Evolutionary conservation across 2,113 vertebrate species (phyloP).

Genomic region (Erpornis zantholeuca): DNA sequence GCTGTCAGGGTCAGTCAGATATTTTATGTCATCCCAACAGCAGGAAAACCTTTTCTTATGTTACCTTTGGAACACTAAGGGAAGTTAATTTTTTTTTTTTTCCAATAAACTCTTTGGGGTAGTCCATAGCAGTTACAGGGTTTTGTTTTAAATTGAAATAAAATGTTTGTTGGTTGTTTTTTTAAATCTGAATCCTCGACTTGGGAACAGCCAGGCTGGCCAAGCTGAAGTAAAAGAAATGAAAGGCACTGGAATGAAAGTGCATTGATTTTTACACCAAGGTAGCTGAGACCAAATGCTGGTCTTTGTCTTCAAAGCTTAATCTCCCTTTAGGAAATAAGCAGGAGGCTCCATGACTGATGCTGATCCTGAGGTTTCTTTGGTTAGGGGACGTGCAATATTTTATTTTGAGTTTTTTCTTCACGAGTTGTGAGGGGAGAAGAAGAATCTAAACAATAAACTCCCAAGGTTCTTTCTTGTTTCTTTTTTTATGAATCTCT

Average conservation of each 20-base stretch:
- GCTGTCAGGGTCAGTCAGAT: background rate
- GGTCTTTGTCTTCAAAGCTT: conserved; percentile 34
- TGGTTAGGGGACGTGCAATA: background rate
- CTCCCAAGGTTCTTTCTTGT: conserved; percentile 50
- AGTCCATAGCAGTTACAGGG: background rate
- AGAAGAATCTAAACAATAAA: conserved; percentile 64
- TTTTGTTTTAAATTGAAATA: background rate
- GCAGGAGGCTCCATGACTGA: conserved; percentile 22
- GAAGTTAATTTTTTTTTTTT: background rate
- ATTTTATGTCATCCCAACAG: background rate
- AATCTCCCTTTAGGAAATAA: conserved; percentile 38
- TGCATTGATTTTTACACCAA: conserved; percentile 27
- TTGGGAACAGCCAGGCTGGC: background rate
- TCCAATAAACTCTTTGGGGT: background rate
- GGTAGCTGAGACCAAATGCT: background rate
- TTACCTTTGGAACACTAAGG: background rate
- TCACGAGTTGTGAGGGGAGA: conserved; percentile 15
- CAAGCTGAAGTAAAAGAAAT: background rate
- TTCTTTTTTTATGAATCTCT: conserved; percentile 37
- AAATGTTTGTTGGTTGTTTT: background rate
- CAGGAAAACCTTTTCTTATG: background rate
- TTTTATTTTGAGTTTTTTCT: conserved; percentile 58
- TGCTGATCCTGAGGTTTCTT: conserved; percentile 49
- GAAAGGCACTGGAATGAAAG: background rate
- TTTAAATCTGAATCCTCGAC: background rate